Evolutionary conservation across 2,113 vertebrate species (phyloP), one percentile per base, ranked within the genome.

Genomic region (Chiloscyllium plagiosum): DNA sequence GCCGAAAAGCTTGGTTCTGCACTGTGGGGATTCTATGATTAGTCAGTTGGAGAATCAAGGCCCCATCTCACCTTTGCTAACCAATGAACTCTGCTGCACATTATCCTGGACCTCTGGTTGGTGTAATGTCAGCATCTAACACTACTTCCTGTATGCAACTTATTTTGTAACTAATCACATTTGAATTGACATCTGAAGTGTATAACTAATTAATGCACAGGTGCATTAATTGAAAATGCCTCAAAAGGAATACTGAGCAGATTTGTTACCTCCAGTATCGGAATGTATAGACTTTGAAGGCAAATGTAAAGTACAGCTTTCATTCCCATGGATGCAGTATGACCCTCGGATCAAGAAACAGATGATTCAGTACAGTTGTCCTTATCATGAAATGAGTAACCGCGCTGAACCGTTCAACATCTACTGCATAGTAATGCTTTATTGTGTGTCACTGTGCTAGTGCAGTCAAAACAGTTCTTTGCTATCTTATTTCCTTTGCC

Each of bases 361-460:
- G 24, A 70, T 76, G 47, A 50, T 52, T 72, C 94, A 95, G 52
- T 5, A 50, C 3, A 76, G 94, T 72, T 15, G 69, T 50, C 72
- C 22, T 24, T 68, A 47, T 95, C 69, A 68, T 95, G 94, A 72
- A 66, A 69, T 76, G 69, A 33, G 94, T 52, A 95, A 29, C 94
- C 69, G 72, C 69, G 4, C 69, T 95, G 68, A 95, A 94, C 66
- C 47, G 42, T 68, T 94, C 68, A 95, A 33, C 94, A 95, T 69
- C 94, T 95, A 76, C 94, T 52, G 69, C 69, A 72, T 26, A 76
- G 94, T 52, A 50, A 95, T 95, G 69, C 70, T 95, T 90, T 95
- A 95, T 72, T 95, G 94, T 95, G 94, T 95, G 94, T 95, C 50
- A 69, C 68, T 95, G 94, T 0, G 69, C 94, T 95, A 33, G 69